These are phyloP conservation scores for Pteropus rufus DNA, from an alignment of 2,797 vertebrate species.

Conservation along the genomic window DNA sequence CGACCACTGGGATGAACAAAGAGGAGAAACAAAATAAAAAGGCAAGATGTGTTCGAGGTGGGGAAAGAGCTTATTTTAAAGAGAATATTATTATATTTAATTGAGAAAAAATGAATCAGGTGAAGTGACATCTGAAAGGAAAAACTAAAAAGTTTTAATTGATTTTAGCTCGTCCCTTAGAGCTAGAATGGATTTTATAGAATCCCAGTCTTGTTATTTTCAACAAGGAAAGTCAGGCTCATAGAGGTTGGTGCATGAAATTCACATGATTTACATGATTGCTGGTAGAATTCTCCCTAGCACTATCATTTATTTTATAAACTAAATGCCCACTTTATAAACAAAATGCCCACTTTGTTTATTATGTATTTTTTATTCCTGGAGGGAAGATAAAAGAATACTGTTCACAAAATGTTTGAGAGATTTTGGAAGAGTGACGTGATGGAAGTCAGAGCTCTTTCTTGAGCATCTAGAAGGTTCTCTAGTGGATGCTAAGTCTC, in stretches of 20 bases:
- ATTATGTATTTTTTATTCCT: background rate
- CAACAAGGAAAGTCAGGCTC: background rate
- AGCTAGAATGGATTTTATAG: background rate
- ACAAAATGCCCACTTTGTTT: background rate
- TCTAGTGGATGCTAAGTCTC: background rate
- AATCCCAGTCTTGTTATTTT: background rate
- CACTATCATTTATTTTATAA: background rate
- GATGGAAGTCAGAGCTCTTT: background rate
- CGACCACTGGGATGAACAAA: background rate
- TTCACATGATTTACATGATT: background rate
- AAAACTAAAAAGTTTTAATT: background rate
- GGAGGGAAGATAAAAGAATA: background rate
- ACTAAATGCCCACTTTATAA: background rate
- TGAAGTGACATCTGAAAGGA: background rate
- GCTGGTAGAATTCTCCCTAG: background rate
- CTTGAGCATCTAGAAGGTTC: background rate
- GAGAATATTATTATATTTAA: background rate
- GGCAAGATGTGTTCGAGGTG: background rate
- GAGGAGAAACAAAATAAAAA: background rate
- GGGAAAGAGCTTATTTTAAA: constrained; percentile 31
- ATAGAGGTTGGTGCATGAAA: background rate
- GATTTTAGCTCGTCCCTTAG: background rate
- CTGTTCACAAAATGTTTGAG: background rate
- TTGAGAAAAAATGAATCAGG: background rate
- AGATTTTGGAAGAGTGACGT: background rate